Base-by-base conservation (phyloP, 2,113 vertebrate genomes). In the Glaucomys volans region DNA sequence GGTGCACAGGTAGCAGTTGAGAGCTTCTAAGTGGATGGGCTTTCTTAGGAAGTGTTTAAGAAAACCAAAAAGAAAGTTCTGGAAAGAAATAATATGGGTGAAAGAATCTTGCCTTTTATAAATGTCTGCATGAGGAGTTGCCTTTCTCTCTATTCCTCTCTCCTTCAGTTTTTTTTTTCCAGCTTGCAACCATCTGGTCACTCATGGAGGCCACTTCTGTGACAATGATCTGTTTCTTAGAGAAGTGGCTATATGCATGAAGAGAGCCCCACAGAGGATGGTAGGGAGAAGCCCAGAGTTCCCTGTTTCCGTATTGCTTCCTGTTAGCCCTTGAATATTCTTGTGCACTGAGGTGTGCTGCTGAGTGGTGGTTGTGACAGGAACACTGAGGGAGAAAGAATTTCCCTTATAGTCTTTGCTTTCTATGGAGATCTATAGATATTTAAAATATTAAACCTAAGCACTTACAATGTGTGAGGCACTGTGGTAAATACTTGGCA, bases 31-130 rank as follows among this genome's bases (percentile, higher is more conserved):
- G 37, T 90, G 52, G 40, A 37, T 66, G 62, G 71, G 64, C 40
- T 84, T 82, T 86, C 92, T 59, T 74, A 32, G 82, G 50, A 85
- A 91, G 8, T 72, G 16, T 96, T 81, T 72, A 91, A 85, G 89
- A 81, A 77, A 74, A 77, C 26, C 77, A 54, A 12, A 32, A 71
- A 82, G 79, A 54, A 67, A 91, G 22, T n/a, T 47, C 44, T 30
- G 32, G 75, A 54, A 77, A 91, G 62, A 35, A 44, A n/a, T 42
- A 50, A 32, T 11, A 4, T 22, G 13, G 62, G 67, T 82, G 50
- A 85, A 84, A 85, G 67, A 91, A 74, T 28, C 6, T 67, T 5
- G 5, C 26, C 10, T 80, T 64, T 72, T 77, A 50, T 62, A 77
- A 71, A 8, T 79, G 28, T 88, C 67, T 28, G 8, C 40, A 59